Conservation (phyloP, 2,888 invertebrate genomes). For the Polyploca ridens region DNA sequence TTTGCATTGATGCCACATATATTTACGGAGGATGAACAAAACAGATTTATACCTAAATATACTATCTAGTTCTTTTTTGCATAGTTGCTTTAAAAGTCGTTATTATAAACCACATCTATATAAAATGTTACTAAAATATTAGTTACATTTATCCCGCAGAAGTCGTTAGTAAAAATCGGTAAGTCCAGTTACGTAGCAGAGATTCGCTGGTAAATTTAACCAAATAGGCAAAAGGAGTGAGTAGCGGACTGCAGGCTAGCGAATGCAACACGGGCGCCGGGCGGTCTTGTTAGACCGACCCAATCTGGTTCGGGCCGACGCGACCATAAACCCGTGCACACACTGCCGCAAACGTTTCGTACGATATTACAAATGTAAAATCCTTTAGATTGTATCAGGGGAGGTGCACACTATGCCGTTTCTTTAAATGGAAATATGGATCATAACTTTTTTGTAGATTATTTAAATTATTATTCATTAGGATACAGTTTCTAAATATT, state of each 20-base stretch:
- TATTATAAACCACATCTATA: no score
- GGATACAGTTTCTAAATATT: no score
- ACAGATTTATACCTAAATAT: no score
- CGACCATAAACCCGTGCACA: constrained; percentile 48
- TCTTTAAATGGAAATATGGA: not conserved
- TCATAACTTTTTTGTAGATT: no score
- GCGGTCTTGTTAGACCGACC: constrained; percentile 68
- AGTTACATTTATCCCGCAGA: constrained; percentile 17
- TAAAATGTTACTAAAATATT: not conserved
- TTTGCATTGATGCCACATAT: no score
- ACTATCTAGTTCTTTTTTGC: no score
- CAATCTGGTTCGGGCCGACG: constrained; percentile 58
- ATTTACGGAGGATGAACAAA: no score
- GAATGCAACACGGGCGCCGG: constrained; percentile 60
- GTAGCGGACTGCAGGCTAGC: constrained; percentile 54
- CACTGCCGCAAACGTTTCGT: constrained; percentile 25
- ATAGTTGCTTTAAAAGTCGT: no score
- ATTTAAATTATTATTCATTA: no score
- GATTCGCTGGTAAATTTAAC: constrained; percentile 67
- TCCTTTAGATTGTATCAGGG: constrained; percentile 8
- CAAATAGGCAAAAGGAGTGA: constrained; percentile 70
- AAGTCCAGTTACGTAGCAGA: constrained; percentile 26
- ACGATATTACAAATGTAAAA: constrained; percentile 27
- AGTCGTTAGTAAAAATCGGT: constrained; percentile 13
- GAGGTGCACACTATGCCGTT: not conserved